A percentile compares a stretch with the other conserved stretches of the same genome.
These are phyloP conservation scores for Ylistrum balloti DNA, from an alignment of 1,140 invertebrate species.

Conservation along the genomic window DNA sequence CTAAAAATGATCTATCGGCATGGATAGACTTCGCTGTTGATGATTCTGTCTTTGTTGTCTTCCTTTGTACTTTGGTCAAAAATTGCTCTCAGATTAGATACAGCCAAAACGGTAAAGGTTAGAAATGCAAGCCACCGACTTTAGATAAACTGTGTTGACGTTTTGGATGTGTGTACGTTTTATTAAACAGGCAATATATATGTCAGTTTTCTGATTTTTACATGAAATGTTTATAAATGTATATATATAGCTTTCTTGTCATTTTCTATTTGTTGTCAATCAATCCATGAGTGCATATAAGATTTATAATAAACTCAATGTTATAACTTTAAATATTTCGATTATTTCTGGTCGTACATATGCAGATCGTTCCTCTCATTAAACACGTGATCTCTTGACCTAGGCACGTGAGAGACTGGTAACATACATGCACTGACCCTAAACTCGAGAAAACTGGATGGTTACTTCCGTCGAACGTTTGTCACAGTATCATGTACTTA, in stretches of 20 bases:
- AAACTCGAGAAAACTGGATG: background rate
- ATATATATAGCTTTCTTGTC: constrained; percentile 8
- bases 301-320: background rate
- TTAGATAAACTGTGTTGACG: background rate
- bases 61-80: background rate
- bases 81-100: background rate
- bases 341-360: too few species aligned
- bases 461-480: background rate
- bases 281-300: background rate
- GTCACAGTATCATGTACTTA: background rate
- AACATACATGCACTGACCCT: background rate
- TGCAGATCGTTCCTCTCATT: too few species aligned
- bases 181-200: background rate
- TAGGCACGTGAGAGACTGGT: background rate
- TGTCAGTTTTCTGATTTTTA: background rate
- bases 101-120: background rate
- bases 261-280: background rate
- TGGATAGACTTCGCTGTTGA: too few species aligned
- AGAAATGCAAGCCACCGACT: background rate
- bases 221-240: background rate
- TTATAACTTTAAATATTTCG: too few species aligned
- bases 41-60: background rate
- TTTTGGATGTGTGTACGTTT: background rate
- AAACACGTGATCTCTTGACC: background rate
- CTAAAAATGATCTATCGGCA: background rate